These are phyloP conservation scores for Vespertilio murinus DNA, from an alignment of 2,797 vertebrate genomes.

Conservation along the genomic window DNA sequence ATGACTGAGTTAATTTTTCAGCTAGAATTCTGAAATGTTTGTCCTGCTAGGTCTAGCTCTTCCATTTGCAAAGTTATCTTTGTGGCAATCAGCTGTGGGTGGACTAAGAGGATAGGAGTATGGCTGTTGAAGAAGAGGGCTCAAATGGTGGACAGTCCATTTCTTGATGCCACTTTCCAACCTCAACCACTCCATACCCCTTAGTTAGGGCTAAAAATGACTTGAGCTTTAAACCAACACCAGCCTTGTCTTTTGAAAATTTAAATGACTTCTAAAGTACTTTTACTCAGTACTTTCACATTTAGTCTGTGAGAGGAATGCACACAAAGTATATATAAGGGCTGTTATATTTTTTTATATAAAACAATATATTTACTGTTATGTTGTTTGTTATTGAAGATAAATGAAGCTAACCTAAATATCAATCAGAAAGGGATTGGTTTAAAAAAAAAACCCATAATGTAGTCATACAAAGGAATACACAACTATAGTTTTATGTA, in stretches of 20 bases:
- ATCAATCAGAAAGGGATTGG: background rate
- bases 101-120: background rate
- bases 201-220: background rate
- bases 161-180: background rate
- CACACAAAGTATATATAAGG: background rate
- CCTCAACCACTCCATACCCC: background rate
- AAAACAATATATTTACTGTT: too few relatives aligned
- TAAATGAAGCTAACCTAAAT: background rate
- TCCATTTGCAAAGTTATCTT: background rate
- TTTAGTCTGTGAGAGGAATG: background rate
- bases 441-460: background rate
- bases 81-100: background rate
- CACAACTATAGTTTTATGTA: background rate
- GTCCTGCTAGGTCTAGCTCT: background rate
- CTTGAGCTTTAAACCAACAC: background rate
- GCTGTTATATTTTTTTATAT: too few relatives aligned
- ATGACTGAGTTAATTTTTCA: conserved; percentile 37
- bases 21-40: conserved; percentile 11
- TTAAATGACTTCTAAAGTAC: background rate
- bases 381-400: background rate
- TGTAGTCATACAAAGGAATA: background rate
- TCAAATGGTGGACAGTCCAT: background rate
- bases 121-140: background rate
- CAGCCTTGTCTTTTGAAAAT: background rate
- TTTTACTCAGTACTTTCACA: background rate